Base-by-base conservation (phyloP, 1,140 invertebrate species). In the fruit fly (Drosophila melanogaster) region DNA sequence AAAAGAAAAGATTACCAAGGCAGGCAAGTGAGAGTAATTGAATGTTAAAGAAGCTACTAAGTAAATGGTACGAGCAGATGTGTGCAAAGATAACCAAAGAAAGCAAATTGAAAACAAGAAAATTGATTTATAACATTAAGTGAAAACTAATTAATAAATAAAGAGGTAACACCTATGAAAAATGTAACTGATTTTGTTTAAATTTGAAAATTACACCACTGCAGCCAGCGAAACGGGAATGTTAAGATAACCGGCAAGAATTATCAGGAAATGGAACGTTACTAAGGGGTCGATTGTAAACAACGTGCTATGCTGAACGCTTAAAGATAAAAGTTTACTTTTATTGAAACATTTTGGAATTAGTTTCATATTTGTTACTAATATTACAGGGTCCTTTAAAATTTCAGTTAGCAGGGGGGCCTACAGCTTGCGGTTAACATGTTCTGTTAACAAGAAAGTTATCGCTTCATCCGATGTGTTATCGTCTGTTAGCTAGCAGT, bases 131-230 rank as follows among this genome's bases (percentile, higher is more conserved):
- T 73, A 83, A 79, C 69, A 73, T 87, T 87, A 87, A 87, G 83
- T 73, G 67, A 89, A 85, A 86, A 86, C 81, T 86, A 90, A 81
- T 90, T 90, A 84, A 84, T 81, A 85, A 90, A 90, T 78, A 90
- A 90, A 86, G 47, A 86, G 78, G 83, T 78, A 90, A 84, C 71
- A 84, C 77, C 81, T 84, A 90, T 81, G 60, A 54, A 76, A 90
- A 90, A 90, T 91, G 74, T 85, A 91, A 40, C 37, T 24, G 8
- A 19, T 3, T 3, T 12, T 14, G 53, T 59, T 56, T 55, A 4
- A 40, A 33, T 72, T 57, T 55, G n/a, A n/a, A 30, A 14, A 22
- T 64, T 46, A 43, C 1, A 12, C 12, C 5, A 11, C 12, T 44
- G 17, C 1, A 11, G 14, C 1, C 10, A 24, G 3, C 8, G 19